phyloP scores from a whole-genome alignment of 1,140 invertebrate species.

The Paracyclopina nana region DNA sequence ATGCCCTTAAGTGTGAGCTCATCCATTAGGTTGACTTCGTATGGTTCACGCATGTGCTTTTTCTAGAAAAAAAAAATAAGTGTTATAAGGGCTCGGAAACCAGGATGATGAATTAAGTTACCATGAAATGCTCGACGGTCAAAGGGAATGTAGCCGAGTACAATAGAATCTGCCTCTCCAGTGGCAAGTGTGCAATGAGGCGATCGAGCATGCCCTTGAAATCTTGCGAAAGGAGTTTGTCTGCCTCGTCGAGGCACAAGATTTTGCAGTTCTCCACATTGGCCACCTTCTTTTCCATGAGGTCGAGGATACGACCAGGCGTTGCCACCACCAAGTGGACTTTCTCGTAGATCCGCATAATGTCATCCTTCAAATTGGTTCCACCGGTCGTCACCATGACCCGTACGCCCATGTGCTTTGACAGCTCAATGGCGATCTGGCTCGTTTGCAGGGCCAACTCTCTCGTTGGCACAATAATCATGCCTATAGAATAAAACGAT shows the following conservation, averaged over 20 bases:
- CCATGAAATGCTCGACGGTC: slow-evolving; percentile 98
- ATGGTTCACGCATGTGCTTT: slow-evolving; percentile 25
- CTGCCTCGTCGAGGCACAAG: slow-evolving; percentile 94
- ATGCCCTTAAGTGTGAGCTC: slow-evolving; percentile 97
- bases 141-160: slow-evolving; percentile 98
- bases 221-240: slow-evolving; percentile 94
- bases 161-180: slow-evolving; percentile 86
- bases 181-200: slow-evolving; percentile 80
- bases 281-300: slow-evolving; percentile 97
- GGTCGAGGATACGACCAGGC: slow-evolving; percentile 93
- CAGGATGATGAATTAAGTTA: slow-evolving; percentile 25
- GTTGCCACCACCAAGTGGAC: slow-evolving; percentile 99
- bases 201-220: slow-evolving; percentile 97
- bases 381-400: slow-evolving; percentile 92
- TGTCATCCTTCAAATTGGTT: slow-evolving; percentile 58
- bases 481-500: slow-evolving; percentile 33
- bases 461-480: slow-evolving; percentile 95
- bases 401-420: slow-evolving; percentile 83
- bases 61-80: slow-evolving; percentile 11
- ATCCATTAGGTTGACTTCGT: slow-evolving; percentile 99
- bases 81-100: neutral
- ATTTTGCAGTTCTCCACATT: slow-evolving; percentile 88
- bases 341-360: slow-evolving; percentile 98
- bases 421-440: slow-evolving; percentile 96
- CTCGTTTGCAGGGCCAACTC: slow-evolving; percentile 97